phyloP scores from a whole-genome alignment of 2,113 vertebrate species.

The Alligator mississippiensis region DNA sequence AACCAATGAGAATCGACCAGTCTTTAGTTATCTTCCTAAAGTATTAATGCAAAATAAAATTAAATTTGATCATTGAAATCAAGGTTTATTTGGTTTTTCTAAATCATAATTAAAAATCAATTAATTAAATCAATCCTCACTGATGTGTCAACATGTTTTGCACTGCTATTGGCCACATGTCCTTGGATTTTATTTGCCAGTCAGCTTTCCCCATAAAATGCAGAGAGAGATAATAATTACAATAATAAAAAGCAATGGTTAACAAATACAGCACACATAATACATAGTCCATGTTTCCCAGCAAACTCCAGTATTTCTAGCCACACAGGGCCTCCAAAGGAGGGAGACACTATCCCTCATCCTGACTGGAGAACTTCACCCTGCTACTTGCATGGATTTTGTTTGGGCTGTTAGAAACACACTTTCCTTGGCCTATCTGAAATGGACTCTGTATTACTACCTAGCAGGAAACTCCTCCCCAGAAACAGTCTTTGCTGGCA shows the following conservation, averaged over 20 bases:
- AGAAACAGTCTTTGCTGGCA: not conserved
- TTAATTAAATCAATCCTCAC: not conserved
- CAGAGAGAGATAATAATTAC: not conserved
- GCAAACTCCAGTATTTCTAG: not conserved
- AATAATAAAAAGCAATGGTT: not conserved
- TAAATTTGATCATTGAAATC: not conserved
- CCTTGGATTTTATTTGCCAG: rapidly evolving
- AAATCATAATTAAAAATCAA: rapidly evolving
- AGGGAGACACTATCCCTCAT: not conserved
- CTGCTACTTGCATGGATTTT: not conserved
- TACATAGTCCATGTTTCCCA: not conserved
- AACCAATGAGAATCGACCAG: constrained; percentile 15
- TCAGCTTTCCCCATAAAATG: not conserved
- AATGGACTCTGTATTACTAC: not conserved
- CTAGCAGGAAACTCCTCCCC: not conserved
- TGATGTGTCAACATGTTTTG: not conserved
- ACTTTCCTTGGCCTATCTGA: not conserved
- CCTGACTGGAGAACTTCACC: not conserved
- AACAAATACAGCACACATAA: not conserved
- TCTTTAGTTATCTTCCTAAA: not conserved
- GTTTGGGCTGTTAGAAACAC: not conserved
- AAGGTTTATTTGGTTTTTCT: not conserved
- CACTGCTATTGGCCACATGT: not conserved
- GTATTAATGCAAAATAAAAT: not conserved
- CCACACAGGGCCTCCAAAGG: not conserved